Percentiles rank a stretch among this genome's conserved stretches.
phyloP scores from a whole-genome alignment of 1,140 invertebrate genomes.

The Drosophila tani region DNA sequence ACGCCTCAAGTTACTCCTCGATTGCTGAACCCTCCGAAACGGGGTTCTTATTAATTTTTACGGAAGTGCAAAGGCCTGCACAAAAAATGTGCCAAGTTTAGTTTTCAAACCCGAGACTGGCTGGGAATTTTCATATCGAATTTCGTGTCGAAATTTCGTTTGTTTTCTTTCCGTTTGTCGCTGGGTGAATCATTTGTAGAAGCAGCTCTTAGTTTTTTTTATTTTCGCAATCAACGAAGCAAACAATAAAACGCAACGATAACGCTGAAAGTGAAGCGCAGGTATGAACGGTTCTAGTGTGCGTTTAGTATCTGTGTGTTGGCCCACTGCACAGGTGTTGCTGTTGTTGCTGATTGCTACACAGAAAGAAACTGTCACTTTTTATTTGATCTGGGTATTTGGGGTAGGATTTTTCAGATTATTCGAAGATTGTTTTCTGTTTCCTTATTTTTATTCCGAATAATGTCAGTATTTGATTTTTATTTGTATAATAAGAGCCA shows the following conservation, averaged over 20 bases:
- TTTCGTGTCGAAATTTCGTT: conserved; percentile 55
- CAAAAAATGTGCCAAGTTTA: conserved; percentile 42
- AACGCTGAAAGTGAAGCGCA: conserved; percentile 79
- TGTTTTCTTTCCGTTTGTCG: conserved; percentile 31
- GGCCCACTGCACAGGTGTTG: conserved; percentile 48
- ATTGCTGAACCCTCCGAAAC: conserved; percentile 48
- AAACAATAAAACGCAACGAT: conserved; percentile 78
- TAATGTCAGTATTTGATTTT: not conserved
- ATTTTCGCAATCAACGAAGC: conserved; percentile 77
- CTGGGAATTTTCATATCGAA: conserved; percentile 68
- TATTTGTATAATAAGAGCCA: too few relatives aligned
- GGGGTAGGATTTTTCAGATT: not conserved
- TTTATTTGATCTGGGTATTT: not conserved
- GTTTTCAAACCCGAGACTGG: conserved; percentile 27
- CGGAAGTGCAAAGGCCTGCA: conserved; percentile 78
- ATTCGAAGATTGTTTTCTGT: not conserved
- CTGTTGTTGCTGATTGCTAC: conserved; percentile 20
- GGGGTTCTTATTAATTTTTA: conserved; percentile 38
- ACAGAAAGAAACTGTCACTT: conserved; percentile 8
- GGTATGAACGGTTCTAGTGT: conserved; percentile 45
- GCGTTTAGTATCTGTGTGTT: conserved; percentile 41
- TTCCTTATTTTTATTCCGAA: not conserved
- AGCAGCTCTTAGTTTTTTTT: conserved; percentile 27
- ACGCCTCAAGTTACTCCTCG: conserved; percentile 66
- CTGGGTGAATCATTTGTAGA: conserved; percentile 37